Evolutionary conservation across 2,113 vertebrate genomes (phyloP), one percentile per base, ranked within the genome.

Genomic region (Heteronetta atricapilla): DNA sequence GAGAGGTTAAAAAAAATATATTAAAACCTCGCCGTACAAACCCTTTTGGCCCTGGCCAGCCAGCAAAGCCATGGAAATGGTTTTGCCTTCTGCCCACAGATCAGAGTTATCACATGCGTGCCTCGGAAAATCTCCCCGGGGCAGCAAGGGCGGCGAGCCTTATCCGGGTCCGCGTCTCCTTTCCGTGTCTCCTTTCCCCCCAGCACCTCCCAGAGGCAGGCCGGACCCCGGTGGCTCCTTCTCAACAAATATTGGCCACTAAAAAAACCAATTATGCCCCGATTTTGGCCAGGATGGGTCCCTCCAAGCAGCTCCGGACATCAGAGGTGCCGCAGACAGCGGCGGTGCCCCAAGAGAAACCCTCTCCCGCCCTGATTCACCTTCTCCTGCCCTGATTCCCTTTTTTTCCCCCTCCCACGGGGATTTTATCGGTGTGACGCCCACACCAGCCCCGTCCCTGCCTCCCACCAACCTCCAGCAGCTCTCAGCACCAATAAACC

Each of bases 341-440:
- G 0, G 13, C 8, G 0, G 60, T 0, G 13, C 42, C 34, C 29
- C 38, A 46, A 55, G 21, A n/a, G 3, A 48, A 48, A 48, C 3
- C 58, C 7, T 14, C 11, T 18, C 48, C 29, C 5, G 3, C 31
- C 3, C 33, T 0, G 1, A 36, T 6, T 9, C 8, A 42, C 2
- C 38, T 17, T 7, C 4, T 33, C 33, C 2, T 11, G 4, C 34
- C 4, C n/a, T 0, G 0, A 33, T 8, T 8, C 6, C 2, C 38
- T 17, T 7, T 3, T 31, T 18, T n/a, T 8, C n/a, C 13, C 0
- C 55, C 46, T 29, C 6, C 29, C 48, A 8, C 3, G 1, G 25
- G 16, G 25, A 48, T 17, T 8, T 7, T 5, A 13, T 6, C 5
- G 2, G 3, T 7, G 18, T 40, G 15, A 26, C 2, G 5, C 11